Conservation (phyloP, 1,140 invertebrate genomes). For the Oscheius sp. region DNA sequence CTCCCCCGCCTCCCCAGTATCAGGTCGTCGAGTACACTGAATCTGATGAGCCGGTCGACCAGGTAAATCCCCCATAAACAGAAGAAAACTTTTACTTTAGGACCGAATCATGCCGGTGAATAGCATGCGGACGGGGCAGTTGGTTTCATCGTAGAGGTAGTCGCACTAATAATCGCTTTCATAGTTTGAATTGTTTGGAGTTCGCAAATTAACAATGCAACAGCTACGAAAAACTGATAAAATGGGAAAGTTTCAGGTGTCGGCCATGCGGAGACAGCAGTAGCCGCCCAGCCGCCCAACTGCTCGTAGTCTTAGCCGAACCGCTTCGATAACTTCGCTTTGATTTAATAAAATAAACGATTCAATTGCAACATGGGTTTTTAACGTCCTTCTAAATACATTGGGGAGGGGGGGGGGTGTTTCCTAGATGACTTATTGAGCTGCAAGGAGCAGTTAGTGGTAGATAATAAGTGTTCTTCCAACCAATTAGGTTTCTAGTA, state of each 20-base stretch:
- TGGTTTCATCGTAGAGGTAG: constrained; percentile 7
- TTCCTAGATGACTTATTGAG: too few species aligned
- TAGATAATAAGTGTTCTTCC: too few species aligned
- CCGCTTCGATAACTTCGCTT: too few species aligned
- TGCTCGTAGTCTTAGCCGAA: not conserved
- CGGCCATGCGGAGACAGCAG: not conserved
- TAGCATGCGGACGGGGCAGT: not conserved
- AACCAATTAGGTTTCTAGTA: too few species aligned
- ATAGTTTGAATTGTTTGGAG: not conserved
- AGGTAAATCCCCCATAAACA: not conserved
- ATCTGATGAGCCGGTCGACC: not conserved
- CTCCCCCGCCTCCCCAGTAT: constrained; percentile 40
- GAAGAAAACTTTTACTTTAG: not conserved
- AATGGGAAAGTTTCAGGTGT: constrained; percentile 1
- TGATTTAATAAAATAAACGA: too few species aligned
- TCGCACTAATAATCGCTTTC: not conserved
- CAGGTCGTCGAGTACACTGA: constrained; percentile 1
- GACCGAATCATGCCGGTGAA: not conserved
- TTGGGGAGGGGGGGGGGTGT: too few species aligned
- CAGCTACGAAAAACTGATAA: too few species aligned
- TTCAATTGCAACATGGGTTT: too few species aligned
- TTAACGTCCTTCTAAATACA: too few species aligned
- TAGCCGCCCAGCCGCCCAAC: not conserved
- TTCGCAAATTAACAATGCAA: too few species aligned
- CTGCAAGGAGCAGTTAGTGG: too few species aligned